Base-by-base conservation (phyloP, 2,113 vertebrate genomes). In the Hippoglossus stenolepis region DNA sequence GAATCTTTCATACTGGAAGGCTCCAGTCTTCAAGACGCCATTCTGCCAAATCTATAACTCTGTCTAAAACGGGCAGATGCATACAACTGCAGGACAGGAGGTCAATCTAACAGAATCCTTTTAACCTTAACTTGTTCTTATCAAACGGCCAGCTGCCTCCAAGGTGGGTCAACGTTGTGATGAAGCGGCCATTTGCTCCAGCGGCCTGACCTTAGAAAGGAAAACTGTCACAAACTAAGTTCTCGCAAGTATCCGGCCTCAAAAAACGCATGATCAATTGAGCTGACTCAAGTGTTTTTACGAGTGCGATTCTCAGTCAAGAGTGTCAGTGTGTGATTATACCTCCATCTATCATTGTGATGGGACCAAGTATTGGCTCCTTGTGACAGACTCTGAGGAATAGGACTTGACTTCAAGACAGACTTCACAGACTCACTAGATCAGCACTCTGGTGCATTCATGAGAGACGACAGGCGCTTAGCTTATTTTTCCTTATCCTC, bases 221-320 rank as follows among this genome's bases (percentile, higher is more conserved):
- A 86, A 89, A 95, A 94, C 91, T 94, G 90, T 93, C 92, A 92
- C 89, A 89, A 90, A 92, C 83, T 90, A 90, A 92, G 86, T 94
- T 94, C 85, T 92, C 75, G 79, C 80, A 84, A 87, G 79, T 82
- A 90, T 75, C 63, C 81, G 77, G 73, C 82, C 80, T 77, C 83
- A 78, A 87, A 91, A 88, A 92, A 40, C 74, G 61, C 86, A 84
- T 83, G 86, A 93, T 94, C 93, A 92, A 92, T 95, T 58, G 72
- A 79, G 84, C 88, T 95, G 91, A 94, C 90, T 92, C 88, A 57
- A 90, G 83, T 72, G 75, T 95, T 95, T 93, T 93, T 89, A 65
- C 73, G 60, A 82, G 79, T 80, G 86, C 43, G 70, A 85, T 82
- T 75, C 90, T 85, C 73, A 90, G 90, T 79, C 74, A 87, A 58